A percentile compares a stretch with the other conserved stretches of the same genome.
These are phyloP conservation scores for Agrenia bidenticulata DNA, from an alignment of 2,888 invertebrate species.

Conservation along the genomic window DNA sequence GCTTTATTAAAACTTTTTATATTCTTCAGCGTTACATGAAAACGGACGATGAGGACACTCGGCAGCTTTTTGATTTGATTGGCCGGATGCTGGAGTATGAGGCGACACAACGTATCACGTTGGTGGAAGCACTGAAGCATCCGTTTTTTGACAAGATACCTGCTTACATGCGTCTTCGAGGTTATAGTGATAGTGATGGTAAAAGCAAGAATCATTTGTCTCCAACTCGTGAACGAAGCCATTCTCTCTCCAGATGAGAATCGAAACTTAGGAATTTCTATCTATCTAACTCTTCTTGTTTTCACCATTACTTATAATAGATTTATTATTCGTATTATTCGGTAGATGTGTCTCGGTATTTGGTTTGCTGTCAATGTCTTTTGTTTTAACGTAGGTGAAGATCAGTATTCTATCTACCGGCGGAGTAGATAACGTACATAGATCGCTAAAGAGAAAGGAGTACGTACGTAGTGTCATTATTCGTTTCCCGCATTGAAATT, in stretches of 20 bases:
- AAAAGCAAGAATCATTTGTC: constrained; percentile 60
- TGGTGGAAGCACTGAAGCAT: constrained; percentile 85
- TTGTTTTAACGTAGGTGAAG: constrained; percentile 20
- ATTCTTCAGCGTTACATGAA: constrained; percentile 53
- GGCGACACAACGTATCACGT: constrained; percentile 82
- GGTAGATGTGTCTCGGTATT: neutral
- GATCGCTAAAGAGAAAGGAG: neutral
- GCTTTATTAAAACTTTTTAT: neutral
- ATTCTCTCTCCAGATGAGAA: constrained; percentile 71
- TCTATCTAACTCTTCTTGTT: constrained; percentile 7
- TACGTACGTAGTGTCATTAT: neutral
- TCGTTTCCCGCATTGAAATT: constrained; percentile 9
- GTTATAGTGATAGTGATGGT: constrained; percentile 41
- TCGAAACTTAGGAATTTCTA: constrained; percentile 16
- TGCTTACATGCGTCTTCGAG: constrained; percentile 68
- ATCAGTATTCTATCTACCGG: constrained; percentile 20
- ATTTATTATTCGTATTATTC: neutral
- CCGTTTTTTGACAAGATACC: constrained; percentile 89
- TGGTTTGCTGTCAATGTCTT: constrained; percentile 14
- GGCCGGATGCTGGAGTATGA: constrained; percentile 96
- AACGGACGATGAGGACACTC: constrained; percentile 78
- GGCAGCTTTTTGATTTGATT: constrained; percentile 90
- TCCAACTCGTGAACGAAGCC: constrained; percentile 66
- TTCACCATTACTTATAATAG: constrained; percentile 12
- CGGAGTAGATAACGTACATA: constrained; percentile 16